These are phyloP conservation scores for Drosophila glabriapex DNA, from an alignment of 2,888 invertebrate genomes.

Conservation along the genomic window DNA sequence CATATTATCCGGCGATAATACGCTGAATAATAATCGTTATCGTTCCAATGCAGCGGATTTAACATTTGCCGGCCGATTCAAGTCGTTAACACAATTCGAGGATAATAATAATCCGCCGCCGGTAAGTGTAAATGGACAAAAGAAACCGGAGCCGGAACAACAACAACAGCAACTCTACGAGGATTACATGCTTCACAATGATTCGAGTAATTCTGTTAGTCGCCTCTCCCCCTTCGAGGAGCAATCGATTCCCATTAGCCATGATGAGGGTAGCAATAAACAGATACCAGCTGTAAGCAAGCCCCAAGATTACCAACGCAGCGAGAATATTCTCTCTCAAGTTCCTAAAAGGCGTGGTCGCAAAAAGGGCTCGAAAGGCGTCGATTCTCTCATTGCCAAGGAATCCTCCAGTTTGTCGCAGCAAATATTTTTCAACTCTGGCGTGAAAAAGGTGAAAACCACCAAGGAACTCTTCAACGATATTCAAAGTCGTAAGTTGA, in stretches of 20 bases:
- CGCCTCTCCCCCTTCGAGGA: slow-evolving; percentile 71
- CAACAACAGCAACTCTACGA: slow-evolving; percentile 37
- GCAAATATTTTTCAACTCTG: slow-evolving; percentile 79
- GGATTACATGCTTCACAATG: slow-evolving; percentile 52
- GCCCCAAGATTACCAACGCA: neutral
- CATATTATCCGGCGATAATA: slow-evolving; percentile 68
- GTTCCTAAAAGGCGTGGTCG: slow-evolving; percentile 84
- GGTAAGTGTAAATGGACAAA: slow-evolving; percentile 20
- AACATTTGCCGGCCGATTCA: slow-evolving; percentile 84
- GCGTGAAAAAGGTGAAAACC: slow-evolving; percentile 85
- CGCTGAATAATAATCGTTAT: slow-evolving; percentile 33
- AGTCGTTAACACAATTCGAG: slow-evolving; percentile 55
- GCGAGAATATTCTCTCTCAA: slow-evolving; percentile 23
- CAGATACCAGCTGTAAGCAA: neutral
- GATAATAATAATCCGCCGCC: slow-evolving; percentile 17
- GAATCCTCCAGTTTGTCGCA: slow-evolving; percentile 79
- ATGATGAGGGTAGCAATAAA: slow-evolving; percentile 8
- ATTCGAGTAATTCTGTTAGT: slow-evolving; percentile 81
- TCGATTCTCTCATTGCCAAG: slow-evolving; percentile 83
- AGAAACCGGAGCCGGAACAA: slow-evolving; percentile 11
- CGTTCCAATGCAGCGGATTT: slow-evolving; percentile 69
- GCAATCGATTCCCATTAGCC: slow-evolving; percentile 52
- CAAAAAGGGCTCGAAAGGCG: slow-evolving; percentile 85
- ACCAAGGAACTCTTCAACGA: slow-evolving; percentile 85
- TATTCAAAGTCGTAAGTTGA: slow-evolving; percentile 83